Evolutionary conservation across 1,140 invertebrate genomes (phyloP).

Genomic region (Limonius californicus): DNA sequence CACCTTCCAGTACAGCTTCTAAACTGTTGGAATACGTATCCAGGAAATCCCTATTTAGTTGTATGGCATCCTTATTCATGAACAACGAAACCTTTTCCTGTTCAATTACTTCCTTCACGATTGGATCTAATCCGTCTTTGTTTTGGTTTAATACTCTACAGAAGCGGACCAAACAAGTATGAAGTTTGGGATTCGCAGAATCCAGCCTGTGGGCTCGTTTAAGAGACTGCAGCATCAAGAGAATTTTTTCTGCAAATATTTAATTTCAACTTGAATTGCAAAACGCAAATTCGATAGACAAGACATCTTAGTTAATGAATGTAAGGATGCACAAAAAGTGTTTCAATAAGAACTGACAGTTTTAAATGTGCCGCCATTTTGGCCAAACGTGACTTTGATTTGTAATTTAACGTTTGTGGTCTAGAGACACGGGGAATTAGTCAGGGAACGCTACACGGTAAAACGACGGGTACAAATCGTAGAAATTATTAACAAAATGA

Average conservation of each 20-base stretch:
- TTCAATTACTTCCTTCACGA: slow-evolving; percentile 71
- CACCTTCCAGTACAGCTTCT: slow-evolving; percentile 67
- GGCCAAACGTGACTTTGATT: no score
- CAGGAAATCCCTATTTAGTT: slow-evolving; percentile 71
- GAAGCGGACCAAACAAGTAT: slow-evolving; percentile 80
- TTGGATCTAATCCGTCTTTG: slow-evolving; percentile 51
- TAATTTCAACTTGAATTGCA: no score
- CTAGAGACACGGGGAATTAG: no score
- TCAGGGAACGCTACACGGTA: no score
- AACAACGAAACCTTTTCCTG: slow-evolving; percentile 67
- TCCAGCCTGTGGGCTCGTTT: slow-evolving; percentile 78
- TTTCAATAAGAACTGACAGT: no score
- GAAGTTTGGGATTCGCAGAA: slow-evolving; percentile 71
- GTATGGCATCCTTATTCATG: slow-evolving; percentile 54
- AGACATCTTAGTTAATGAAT: no score
- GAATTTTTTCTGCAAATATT: slow-evolving; percentile 66
- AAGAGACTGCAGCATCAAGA: slow-evolving; percentile 87
- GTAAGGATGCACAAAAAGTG: no score
- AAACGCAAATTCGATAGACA: no score
- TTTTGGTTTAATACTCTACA: slow-evolving; percentile 53
- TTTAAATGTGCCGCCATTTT: no score
- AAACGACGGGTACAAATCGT: no score
- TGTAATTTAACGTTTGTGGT: no score
- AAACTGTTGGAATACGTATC: slow-evolving; percentile 58
- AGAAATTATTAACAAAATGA: no score